A percentile compares a stretch with the other conserved stretches of the same genome.
Conservation (phyloP, 2,113 vertebrate species). For the Thryonomys swinderianus region DNA sequence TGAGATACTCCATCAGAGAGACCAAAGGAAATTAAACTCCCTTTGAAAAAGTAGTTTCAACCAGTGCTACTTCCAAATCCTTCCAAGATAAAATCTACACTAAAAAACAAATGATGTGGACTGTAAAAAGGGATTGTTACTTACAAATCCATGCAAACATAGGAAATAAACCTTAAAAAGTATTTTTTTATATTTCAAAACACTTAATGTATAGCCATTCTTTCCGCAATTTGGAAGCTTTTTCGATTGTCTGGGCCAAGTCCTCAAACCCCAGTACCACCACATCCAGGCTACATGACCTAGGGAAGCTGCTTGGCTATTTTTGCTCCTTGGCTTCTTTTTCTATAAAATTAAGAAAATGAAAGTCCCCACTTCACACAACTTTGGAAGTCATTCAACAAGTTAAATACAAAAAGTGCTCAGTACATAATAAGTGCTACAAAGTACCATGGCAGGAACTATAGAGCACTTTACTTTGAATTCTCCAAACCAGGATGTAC, state of each 20-base stretch:
- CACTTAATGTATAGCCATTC: not conserved
- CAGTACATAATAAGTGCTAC: not conserved
- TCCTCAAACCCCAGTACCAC: not conserved
- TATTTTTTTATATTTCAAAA: conserved; percentile 37
- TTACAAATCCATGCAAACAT: not conserved
- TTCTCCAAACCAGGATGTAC: not conserved
- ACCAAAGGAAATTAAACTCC: conserved; percentile 13
- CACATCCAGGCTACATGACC: not conserved
- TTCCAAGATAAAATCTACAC: conserved; percentile 9
- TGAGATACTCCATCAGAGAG: not conserved
- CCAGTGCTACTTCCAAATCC: not conserved
- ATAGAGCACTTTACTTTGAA: not conserved
- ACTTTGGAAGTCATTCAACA: not conserved
- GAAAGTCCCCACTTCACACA: not conserved
- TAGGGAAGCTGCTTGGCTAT: not conserved
- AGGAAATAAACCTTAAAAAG: not conserved
- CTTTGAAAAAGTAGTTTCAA: not conserved
- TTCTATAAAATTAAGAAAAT: conserved; percentile 19
- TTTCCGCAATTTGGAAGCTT: not conserved
- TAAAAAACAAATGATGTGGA: conserved; percentile 19
- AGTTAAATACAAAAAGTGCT: not conserved
- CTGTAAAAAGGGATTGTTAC: not conserved
- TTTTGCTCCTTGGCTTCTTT: not conserved
- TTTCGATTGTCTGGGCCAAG: not conserved
- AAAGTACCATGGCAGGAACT: not conserved